Evolutionary conservation across 2,888 invertebrate genomes (phyloP), one percentile per base, ranked within the genome.

Genomic region (Heliconius ethilla): DNA sequence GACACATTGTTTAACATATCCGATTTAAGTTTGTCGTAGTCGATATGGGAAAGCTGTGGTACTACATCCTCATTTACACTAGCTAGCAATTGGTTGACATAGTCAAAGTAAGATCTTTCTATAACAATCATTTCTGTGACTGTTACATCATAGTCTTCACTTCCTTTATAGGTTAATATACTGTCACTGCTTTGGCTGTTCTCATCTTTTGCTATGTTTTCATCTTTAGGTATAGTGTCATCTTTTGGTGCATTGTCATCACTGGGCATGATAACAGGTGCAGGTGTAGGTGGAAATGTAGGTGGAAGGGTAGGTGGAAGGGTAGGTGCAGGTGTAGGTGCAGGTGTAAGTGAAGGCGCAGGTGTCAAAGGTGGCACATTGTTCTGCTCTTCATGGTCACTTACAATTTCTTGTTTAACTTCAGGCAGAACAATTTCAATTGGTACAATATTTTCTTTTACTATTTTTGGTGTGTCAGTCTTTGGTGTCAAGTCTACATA

Each of bases 101-200:
- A 94, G 25, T 95, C 91, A 82, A 87, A 90, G 81, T 93, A 95
- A 80, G 90, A 89, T 81, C 91, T 90, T 67, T 94, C 89, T 40
- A 94, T 81, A 10, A 93, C 80, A n/a, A 95, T 86, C 25, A 95
- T 82, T 83, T 95, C 95, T 62, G 90, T 89, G 40, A 90, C 83
- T 27, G 95, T 93, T 2, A 94, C 87, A 85, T 95, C 95, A 85
- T 93, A 94, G 78, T 94, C 94, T 82, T 91, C 89, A 75, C 90
- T 88, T 0, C 94, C 94, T 82, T 87, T 87, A 79, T 94, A 94
- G 25, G 84, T 83, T 79, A 87, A 88, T 40, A 83, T 79, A 25
- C 2, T 25, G 37, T 81, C 74, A 83, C 80, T 80, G n/a, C 77
- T 82, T 77, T 82, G 72, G 72, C 72, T 80, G 25, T 75, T 79